phyloP scores from a whole-genome alignment of 2,797 vertebrate genomes.

The Poliocrania exsul region DNA sequence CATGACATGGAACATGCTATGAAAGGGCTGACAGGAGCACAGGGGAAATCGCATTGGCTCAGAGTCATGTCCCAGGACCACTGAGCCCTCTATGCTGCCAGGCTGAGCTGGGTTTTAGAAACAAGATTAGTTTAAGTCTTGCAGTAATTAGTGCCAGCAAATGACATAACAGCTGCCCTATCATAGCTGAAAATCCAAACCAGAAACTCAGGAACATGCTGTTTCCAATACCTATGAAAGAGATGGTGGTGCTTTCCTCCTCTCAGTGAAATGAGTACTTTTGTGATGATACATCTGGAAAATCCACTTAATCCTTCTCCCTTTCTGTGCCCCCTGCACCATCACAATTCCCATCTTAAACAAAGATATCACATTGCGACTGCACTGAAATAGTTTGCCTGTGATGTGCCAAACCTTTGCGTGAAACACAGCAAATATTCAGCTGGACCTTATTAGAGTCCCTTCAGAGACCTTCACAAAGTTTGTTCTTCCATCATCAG shows the following conservation, averaged over 20 bases:
- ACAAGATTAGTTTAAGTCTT: background rate
- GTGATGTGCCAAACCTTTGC: background rate
- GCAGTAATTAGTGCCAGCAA: background rate
- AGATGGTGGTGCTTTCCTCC: accelerated
- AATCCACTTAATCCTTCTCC: background rate
- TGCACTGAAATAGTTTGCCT: background rate
- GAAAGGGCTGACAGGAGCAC: background rate
- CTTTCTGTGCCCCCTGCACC: background rate
- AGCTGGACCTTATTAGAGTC: background rate
- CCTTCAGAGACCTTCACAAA: background rate
- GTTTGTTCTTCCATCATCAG: background rate
- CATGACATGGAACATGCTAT: accelerated
- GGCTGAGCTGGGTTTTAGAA: background rate
- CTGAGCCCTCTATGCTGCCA: background rate
- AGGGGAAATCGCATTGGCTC: background rate
- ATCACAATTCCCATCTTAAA: background rate
- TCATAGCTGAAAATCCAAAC: background rate
- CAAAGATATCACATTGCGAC: background rate
- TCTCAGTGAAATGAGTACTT: background rate
- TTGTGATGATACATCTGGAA: background rate
- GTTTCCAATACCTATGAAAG: background rate
- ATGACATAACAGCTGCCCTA: background rate
- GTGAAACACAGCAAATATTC: background rate
- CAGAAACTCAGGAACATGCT: background rate
- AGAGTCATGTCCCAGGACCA: accelerated